Evolutionary conservation across 2,888 invertebrate genomes (phyloP).

Genomic region (Drosophila lacicola): DNA sequence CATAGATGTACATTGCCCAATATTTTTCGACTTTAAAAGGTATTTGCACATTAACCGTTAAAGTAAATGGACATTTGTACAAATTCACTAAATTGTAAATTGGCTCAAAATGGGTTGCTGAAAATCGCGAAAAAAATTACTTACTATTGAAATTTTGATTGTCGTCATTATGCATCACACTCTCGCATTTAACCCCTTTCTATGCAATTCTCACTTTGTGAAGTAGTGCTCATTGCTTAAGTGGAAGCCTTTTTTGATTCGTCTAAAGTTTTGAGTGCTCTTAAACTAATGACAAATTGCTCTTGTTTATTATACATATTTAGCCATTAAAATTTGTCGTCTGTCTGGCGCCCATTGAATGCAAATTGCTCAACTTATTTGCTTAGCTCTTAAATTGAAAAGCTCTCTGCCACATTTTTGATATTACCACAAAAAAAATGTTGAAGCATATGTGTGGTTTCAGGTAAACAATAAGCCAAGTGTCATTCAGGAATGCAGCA

Average conservation of each 20-base stretch:
- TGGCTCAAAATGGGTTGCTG: no score
- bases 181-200: neutral
- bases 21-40: neutral
- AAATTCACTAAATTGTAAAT: no score
- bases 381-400: conserved; percentile 10
- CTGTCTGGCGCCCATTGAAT: neutral
- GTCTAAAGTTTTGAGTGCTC: neutral
- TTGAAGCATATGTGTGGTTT: no score
- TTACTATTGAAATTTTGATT: no score
- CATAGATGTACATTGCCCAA: neutral
- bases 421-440: conserved; percentile 4
- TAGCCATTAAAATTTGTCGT: neutral
- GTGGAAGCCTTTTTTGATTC: no score
- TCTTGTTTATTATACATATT: neutral
- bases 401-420: conserved; percentile 3
- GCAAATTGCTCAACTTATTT: neutral
- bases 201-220: neutral
- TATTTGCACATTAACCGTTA: neutral
- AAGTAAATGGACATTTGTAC: no score
- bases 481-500: conserved; percentile 7
- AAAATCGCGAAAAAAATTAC: no score
- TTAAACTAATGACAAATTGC: neutral
- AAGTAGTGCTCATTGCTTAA: no score
- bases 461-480: conserved; percentile 4
- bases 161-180: no score